Percentiles rank a stretch among this genome's conserved stretches.
Conservation (phyloP, 2,888 invertebrate genomes). For the Drosophila pullipes region DNA sequence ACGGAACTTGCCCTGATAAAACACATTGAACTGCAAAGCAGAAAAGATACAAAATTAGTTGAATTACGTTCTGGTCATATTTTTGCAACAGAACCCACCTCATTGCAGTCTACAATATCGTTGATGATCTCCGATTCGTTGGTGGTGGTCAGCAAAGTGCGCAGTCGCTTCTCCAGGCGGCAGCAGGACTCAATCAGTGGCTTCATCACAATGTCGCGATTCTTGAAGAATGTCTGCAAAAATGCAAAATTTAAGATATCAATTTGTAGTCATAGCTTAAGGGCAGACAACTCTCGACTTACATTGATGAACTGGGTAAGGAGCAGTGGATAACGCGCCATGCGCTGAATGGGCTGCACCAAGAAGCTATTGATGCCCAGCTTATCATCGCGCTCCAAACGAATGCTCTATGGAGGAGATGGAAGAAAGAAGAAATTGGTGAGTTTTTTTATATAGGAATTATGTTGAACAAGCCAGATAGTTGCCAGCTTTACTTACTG, state of each 20-base stretch:
- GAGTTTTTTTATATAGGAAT: not conserved
- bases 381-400: conserved; percentile 84
- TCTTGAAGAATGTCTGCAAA: conserved; percentile 82
- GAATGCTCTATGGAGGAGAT: conserved; percentile 75
- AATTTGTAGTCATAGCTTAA: not conserved
- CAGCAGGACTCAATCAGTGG: conserved; percentile 84
- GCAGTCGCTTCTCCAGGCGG: conserved; percentile 83
- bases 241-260: not conserved
- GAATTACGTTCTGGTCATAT: not conserved
- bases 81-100: conserved; percentile 59
- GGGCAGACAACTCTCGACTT: conserved; percentile 4
- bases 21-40: conserved; percentile 82
- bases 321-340: conserved; percentile 84
- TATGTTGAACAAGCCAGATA: not conserved
- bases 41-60: not conserved
- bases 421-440: not conserved
- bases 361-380: conserved; percentile 85
- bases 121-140: conserved; percentile 85
- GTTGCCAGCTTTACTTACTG: conserved; percentile 66
- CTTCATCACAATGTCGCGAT: conserved; percentile 83
- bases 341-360: conserved; percentile 85
- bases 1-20: conserved; percentile 84
- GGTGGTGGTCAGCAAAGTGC: conserved; percentile 82
- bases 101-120: conserved; percentile 84
- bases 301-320: conserved; percentile 84